A percentile compares a stretch with the other conserved stretches of the same genome.
Evolutionary conservation across 2,113 vertebrate species (phyloP).

Genomic region (Pelusios castaneus): DNA sequence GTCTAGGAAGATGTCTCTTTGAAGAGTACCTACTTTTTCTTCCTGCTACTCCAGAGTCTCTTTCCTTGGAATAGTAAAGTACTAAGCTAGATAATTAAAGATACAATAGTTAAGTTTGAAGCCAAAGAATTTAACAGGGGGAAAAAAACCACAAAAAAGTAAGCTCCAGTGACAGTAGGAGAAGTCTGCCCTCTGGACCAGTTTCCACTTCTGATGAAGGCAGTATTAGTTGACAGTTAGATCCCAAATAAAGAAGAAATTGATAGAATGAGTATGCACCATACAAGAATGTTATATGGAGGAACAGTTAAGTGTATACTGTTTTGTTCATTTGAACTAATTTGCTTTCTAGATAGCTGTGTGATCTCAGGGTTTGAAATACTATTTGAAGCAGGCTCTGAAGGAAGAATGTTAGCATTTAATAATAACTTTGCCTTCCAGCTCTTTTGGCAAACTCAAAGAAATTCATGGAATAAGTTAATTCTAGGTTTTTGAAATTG

Average conservation of each 20-base stretch:
- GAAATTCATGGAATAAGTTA: conserved; percentile 7
- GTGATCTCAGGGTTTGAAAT: conserved; percentile 45
- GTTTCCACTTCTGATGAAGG: conserved; percentile 8
- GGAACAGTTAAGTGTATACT: background rate
- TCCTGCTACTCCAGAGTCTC: background rate
- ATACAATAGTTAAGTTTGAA: background rate
- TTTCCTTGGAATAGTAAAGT: background rate
- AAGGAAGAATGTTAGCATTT: conserved; percentile 23
- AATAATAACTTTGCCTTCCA: conserved; percentile 45
- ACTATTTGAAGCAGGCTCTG: conserved; percentile 53
- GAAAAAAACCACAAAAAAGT: background rate
- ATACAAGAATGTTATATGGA: background rate
- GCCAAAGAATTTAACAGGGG: background rate
- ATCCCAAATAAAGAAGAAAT: conserved; percentile 24
- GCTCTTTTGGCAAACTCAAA: conserved; percentile 42
- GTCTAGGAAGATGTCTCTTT: background rate
- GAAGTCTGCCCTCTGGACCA: background rate
- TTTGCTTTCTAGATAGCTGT: conserved; percentile 53
- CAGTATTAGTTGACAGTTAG: conserved; percentile 10
- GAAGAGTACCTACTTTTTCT: background rate
- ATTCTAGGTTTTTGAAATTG: background rate
- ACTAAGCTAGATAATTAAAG: background rate
- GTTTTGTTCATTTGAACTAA: conserved; percentile 26
- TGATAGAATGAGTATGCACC: background rate
- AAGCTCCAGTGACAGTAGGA: background rate